Evolutionary conservation across 1,140 invertebrate species (phyloP), one percentile per base, ranked within the genome.

Genomic region (Ceratina japonica): DNA sequence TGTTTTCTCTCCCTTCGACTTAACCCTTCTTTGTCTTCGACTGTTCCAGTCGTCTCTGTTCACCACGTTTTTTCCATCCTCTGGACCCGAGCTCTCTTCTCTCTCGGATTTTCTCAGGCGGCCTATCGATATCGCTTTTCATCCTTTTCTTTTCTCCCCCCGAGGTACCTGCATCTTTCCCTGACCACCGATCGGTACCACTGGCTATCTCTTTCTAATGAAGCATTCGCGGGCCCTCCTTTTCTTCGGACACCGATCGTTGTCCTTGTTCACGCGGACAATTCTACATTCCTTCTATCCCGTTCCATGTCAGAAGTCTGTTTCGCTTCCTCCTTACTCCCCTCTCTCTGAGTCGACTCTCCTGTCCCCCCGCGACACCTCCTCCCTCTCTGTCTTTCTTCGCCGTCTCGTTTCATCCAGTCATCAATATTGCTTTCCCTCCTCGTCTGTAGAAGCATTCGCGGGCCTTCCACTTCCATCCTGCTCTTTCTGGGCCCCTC

Each of bases 121-220:
- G 31, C 66, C 54, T 51, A 79, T 71, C 75, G 70, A 63, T 49
- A 72, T 66, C 74, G 76, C 75, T 56, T 80, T 75, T 72, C 72
- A 54, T 88, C 90, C 87, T 85, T 89, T 59, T 77, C 87, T 86
- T 90, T 84, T 88, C 87, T 89, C 89, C 75, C 16, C 54, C 49
- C 3, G 5, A 4, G 7, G 20, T 27, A 1, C 22, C 27, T 24
- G 59, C 18, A 59, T 37, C 13, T 20, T 31, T 70, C 49, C 44
- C 37, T 44, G 15, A 24, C 64, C 24, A 49, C 1, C 44, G 44
- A 75, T 75, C 76, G 54, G 51, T 63, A 62, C 64, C 51, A 65
- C 58, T 59, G 56, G 52, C 52, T 63, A 24, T 75, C 65, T 44
- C 31, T 51, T 58, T 77, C 69, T 49, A 56, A 49, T 44, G 37